phyloP scores from a whole-genome alignment of 2,113 vertebrate species.

The Pseudorasbora parva region DNA sequence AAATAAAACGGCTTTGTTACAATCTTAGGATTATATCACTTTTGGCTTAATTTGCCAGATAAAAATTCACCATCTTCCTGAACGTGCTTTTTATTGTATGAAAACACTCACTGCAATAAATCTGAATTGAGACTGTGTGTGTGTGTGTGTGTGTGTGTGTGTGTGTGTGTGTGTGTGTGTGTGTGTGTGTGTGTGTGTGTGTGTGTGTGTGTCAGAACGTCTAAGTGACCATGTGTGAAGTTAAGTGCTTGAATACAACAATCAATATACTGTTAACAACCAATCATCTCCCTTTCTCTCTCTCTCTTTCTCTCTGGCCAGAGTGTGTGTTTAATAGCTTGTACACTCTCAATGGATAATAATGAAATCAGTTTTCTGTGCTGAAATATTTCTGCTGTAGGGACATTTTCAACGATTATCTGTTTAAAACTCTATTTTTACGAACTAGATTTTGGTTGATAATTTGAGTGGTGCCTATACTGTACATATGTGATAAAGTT shows the following conservation, averaged over 20 bases:
- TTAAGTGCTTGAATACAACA: conserved; percentile 55
- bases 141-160: not conserved
- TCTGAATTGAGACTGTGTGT: not conserved
- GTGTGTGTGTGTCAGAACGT: not conserved
- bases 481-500: too few relatives aligned
- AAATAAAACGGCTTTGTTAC: too few relatives aligned
- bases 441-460: not conserved
- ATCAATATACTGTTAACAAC: conserved; percentile 51
- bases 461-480: not conserved
- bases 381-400: not conserved
- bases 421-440: not conserved
- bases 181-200: not conserved
- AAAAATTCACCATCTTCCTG: not conserved
- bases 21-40: not conserved
- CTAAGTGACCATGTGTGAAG: conserved; percentile 49
- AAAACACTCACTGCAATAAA: conserved; percentile 15
- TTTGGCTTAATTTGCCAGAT: not conserved
- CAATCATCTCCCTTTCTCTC: conserved; percentile 22
- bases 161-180: conserved; percentile 18
- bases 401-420: not conserved
- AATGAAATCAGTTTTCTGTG: conserved; percentile 10
- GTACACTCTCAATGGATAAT: not conserved
- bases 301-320: conserved; percentile 12
- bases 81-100: not conserved
- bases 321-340: conserved; percentile 23